These are phyloP conservation scores for Odontocerum albicorne DNA, from an alignment of 2,888 invertebrate species.

Conservation along the genomic window DNA sequence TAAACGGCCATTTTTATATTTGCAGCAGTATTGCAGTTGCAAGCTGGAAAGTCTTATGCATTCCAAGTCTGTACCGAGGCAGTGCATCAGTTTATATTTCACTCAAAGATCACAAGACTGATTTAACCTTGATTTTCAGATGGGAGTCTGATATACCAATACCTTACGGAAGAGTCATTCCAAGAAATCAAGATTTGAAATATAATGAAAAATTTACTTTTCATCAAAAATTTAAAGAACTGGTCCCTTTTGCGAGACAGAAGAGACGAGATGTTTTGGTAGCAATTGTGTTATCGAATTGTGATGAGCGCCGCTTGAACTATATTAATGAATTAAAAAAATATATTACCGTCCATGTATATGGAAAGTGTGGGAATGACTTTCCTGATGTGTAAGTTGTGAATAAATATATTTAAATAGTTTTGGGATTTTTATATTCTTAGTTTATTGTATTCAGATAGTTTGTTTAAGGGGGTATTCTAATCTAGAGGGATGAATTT, in stretches of 20 bases:
- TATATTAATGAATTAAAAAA: conserved; percentile 59
- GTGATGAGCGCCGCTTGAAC: conserved; percentile 54
- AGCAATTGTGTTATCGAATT: conserved; percentile 63
- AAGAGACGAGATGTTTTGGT: conserved; percentile 53
- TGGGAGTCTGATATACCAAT: conserved; percentile 66
- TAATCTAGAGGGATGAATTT: too few relatives aligned
- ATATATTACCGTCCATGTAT: conserved; percentile 60
- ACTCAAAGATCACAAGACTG: too few relatives aligned
- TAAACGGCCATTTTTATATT: too few relatives aligned
- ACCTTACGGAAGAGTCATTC: conserved; percentile 63
- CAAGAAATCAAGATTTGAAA: conserved; percentile 22
- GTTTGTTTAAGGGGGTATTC: too few relatives aligned
- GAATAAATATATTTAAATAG: too few relatives aligned
- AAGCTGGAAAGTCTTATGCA: too few relatives aligned
- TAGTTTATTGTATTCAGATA: too few relatives aligned
- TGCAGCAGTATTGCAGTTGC: too few relatives aligned
- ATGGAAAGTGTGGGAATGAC: conserved; percentile 62
- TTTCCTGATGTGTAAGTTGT: too few relatives aligned
- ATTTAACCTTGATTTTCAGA: conserved; percentile 55
- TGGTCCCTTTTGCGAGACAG: conserved; percentile 45
- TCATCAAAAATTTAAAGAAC: background rate
- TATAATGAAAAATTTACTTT: background rate
- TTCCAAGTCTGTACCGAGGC: too few relatives aligned
- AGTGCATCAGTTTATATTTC: too few relatives aligned
- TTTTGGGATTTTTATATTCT: too few relatives aligned